These are phyloP conservation scores for Indicator maculatus DNA, from an alignment of 2,113 vertebrate species.

Conservation along the genomic window DNA sequence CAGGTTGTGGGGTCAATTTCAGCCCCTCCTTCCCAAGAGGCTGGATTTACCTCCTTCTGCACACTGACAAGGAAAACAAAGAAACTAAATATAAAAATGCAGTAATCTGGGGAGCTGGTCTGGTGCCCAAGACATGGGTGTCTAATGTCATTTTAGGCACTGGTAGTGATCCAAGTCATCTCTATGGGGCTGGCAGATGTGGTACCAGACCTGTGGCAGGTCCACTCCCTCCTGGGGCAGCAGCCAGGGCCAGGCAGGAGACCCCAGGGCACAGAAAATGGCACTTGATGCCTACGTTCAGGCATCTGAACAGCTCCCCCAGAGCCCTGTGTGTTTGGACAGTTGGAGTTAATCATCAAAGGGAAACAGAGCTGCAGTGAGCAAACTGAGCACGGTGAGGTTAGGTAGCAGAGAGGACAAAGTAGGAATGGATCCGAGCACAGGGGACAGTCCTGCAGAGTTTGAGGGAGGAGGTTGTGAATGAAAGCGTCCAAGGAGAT, in stretches of 20 bases:
- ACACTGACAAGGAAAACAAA: constrained; percentile 14
- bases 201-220: neutral
- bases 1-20: neutral
- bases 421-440: neutral
- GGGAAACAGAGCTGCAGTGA: neutral
- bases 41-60: neutral
- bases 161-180: constrained; percentile 10
- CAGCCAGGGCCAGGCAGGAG: neutral
- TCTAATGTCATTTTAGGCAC: neutral
- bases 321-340: constrained; percentile 48
- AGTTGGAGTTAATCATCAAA: constrained; percentile 48
- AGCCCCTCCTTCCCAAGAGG: neutral
- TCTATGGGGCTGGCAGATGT: neutral
- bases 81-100: constrained; percentile 1
- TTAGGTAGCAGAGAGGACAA: neutral
- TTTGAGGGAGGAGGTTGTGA: neutral
- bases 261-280: neutral
- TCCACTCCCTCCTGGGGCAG: neutral
- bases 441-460: neutral
- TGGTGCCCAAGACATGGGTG: neutral
- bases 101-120: neutral
- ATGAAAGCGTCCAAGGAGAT: neutral
- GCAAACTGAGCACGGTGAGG: neutral
- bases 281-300: neutral
- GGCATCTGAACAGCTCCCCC: neutral